These are phyloP conservation scores for Polypedilum vanderplanki DNA, from an alignment of 1,140 invertebrate genomes.

Conservation along the genomic window DNA sequence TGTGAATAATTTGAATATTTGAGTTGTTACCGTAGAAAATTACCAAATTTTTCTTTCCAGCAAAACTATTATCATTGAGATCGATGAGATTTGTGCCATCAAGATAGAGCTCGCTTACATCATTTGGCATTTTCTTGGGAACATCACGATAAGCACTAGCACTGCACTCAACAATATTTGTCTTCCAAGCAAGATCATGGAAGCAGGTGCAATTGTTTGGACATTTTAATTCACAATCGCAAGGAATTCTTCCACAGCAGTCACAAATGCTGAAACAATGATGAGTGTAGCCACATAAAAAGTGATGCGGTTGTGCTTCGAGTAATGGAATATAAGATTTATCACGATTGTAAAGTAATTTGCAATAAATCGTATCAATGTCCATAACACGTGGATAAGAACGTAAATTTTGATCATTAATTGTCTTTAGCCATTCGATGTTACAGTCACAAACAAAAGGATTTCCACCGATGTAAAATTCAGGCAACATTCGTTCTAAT, in stretches of 20 bases:
- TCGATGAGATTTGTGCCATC: conserved; percentile 85
- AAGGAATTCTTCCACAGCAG: conserved; percentile 91
- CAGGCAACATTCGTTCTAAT: conserved; percentile 59
- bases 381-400: conserved; percentile 87
- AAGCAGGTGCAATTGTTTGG: conserved; percentile 89
- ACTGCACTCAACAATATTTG: conserved; percentile 88
- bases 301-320: conserved; percentile 77
- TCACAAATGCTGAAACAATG: conserved; percentile 90
- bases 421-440: conserved; percentile 81
- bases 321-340: conserved; percentile 72
- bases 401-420: conserved; percentile 61
- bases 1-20: conserved; percentile 73
- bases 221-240: conserved; percentile 93
- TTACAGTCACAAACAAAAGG: conserved; percentile 81
- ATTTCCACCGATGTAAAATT: conserved; percentile 83
- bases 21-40: conserved; percentile 83
- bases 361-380: conserved; percentile 83
- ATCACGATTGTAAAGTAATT: conserved; percentile 76
- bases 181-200: conserved; percentile 88
- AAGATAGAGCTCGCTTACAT: conserved; percentile 86
- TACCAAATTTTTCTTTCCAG: conserved; percentile 80
- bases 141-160: conserved; percentile 69
- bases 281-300: conserved; percentile 84
- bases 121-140: conserved; percentile 85
- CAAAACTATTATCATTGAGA: conserved; percentile 81